Percentiles rank a stretch among this genome's conserved stretches.
These are phyloP conservation scores for Frieseomelitta varia DNA, from an alignment of 1,140 invertebrate species.

Conservation along the genomic window DNA sequence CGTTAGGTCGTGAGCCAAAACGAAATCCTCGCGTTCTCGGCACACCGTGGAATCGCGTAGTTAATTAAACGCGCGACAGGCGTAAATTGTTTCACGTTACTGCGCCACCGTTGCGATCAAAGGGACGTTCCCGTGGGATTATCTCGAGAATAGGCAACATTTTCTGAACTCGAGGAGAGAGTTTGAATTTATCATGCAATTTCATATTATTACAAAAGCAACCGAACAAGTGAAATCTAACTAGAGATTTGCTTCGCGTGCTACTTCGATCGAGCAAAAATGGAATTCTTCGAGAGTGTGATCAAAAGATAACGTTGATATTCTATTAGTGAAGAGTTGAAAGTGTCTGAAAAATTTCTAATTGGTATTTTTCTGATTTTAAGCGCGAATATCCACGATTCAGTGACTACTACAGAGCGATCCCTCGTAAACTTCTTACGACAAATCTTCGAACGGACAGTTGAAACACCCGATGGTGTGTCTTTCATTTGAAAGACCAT, in stretches of 20 bases:
- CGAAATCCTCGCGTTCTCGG: not conserved
- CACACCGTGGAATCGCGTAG: not conserved
- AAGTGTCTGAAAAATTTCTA: too few relatives aligned
- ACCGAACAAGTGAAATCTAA: not conserved
- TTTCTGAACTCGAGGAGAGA: not conserved
- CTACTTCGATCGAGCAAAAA: not conserved
- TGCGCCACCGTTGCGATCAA: not conserved
- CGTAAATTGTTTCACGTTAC: constrained; percentile 13
- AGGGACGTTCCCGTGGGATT: not conserved
- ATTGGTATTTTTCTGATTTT: too few relatives aligned
- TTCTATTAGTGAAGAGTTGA: too few relatives aligned
- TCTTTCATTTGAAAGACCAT: not conserved
- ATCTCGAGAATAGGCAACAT: not conserved
- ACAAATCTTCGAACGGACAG: not conserved
- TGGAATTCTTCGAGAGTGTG: too few relatives aligned
- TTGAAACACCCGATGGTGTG: not conserved
- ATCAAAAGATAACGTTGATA: too few relatives aligned
- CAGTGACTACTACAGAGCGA: not conserved
- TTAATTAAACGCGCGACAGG: constrained; percentile 26
- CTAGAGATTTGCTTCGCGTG: not conserved
- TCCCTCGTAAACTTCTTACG: not conserved
- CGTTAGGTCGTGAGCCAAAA: not conserved
- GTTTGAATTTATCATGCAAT: not conserved
- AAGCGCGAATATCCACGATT: not conserved
- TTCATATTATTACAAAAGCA: not conserved